These are phyloP conservation scores for Sula dactylatra DNA, from an alignment of 2,113 vertebrate species.

Conservation along the genomic window DNA sequence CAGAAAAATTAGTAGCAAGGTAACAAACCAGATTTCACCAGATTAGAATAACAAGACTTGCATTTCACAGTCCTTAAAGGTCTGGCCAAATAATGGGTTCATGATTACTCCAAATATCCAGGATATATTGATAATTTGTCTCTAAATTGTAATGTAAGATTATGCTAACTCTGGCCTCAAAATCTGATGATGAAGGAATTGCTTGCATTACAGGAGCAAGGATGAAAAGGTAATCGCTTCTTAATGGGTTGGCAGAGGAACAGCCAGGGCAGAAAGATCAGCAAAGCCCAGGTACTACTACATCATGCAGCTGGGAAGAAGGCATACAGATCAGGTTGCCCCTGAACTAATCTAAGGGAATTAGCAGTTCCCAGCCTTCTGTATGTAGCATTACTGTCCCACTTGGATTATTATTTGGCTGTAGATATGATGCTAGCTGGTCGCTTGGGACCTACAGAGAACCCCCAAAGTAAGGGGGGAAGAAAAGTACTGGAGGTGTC, in stretches of 20 bases:
- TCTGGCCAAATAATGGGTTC: not conserved
- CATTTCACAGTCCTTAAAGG: not conserved
- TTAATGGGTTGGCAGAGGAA: not conserved
- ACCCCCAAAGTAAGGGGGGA: fast-evolving
- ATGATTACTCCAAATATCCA: fast-evolving
- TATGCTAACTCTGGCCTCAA: too few relatives aligned
- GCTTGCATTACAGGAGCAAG: not conserved
- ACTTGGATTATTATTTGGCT: not conserved
- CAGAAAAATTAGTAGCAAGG: not conserved
- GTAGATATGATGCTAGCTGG: not conserved
- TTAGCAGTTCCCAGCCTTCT: not conserved
- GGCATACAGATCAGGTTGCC: not conserved
- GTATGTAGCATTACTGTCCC: not conserved
- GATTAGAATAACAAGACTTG: not conserved
- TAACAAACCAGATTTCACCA: not conserved
- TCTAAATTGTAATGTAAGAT: not conserved
- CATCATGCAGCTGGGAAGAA: not conserved
- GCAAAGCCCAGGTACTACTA: not conserved
- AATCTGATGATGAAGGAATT: not conserved
- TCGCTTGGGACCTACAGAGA: not conserved
- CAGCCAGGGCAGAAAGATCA: not conserved
- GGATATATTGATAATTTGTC: not conserved
- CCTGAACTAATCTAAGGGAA: not conserved
- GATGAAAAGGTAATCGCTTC: not conserved
- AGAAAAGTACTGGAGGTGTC: fast-evolving